Base-by-base conservation (phyloP, 2,113 vertebrate species). In the Spea multiplicata region DNA sequence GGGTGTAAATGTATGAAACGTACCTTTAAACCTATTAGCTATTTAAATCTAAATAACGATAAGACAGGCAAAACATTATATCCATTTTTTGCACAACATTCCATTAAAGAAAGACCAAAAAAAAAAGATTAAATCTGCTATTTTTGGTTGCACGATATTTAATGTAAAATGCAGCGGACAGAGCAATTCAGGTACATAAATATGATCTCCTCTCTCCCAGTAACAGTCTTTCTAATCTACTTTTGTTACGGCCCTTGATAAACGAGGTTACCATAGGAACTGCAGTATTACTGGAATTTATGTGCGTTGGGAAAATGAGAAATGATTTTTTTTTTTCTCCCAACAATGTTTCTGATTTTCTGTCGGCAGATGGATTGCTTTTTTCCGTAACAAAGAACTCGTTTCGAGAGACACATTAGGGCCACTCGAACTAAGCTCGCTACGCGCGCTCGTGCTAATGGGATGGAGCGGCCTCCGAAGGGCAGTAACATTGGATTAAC, bases 191-290 rank as follows among this genome's bases (percentile, higher is more conserved):
- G 78, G 53, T n/a, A 12, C 44, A 78, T 17, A 65, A n/a, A 53
- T 65, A 71, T 66, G 65, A 78, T 71, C 57, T 53, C 46, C 13
- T 52, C 44, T 71, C 55, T 62, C 55, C 65, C 12, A 17, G 46
- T 70, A 78, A 71, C 65, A 65, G 55, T 53, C 57, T 66, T 78
- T 78, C 66, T 71, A 77, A 78, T 78, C 68, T 65, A 71, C 46
- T 78, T 76, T 78, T 71, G 17, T 46, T 12, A 14, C 46, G 45
- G 59, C 3, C 14, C 48, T 61, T 66, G 69, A 64, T 71, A 65
- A 65, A 78, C 71, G 16, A 53, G 65, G 59, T 71, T 78, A 71
- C 76, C 68, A 78, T 78, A 17, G 76, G 13, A 78, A 78, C 76
- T 6, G 76, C 76, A 66, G n/a, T 64, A 62, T 52, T 50, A 70